Evolutionary conservation across 2,113 vertebrate species (phyloP).

Genomic region (Brachyhypopomus occidentalis): DNA sequence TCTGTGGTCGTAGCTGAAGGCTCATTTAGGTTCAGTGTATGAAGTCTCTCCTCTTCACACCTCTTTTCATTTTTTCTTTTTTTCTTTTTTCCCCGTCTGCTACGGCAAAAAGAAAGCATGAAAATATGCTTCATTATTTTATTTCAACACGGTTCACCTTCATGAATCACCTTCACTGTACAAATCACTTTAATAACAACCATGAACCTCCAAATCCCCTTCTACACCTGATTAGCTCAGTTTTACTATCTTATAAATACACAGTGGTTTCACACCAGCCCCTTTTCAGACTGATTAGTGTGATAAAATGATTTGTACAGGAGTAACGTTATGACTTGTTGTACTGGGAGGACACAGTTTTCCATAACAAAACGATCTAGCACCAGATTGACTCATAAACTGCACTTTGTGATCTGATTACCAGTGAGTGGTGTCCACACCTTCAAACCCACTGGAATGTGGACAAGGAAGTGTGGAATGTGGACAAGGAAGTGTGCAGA

Average conservation of each 20-base stretch:
- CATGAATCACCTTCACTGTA: not conserved
- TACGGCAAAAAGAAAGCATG: constrained; percentile 17
- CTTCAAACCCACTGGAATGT: not conserved
- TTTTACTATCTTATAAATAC: too few species aligned
- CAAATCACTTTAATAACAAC: not conserved
- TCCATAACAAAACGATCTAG: not conserved
- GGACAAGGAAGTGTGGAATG: not conserved
- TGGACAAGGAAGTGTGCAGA: not conserved
- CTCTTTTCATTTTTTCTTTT: constrained; percentile 38
- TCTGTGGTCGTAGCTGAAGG: constrained; percentile 1
- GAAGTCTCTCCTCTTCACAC: constrained; percentile 43
- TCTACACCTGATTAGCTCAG: not conserved
- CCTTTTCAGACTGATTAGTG: too few species aligned
- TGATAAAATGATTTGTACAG: too few species aligned
- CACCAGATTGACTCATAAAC: not conserved
- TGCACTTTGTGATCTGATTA: not conserved
- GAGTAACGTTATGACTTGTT: not conserved
- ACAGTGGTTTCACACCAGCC: too few species aligned
- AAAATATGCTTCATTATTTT: not conserved
- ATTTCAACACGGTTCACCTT: not conserved
- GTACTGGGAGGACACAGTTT: not conserved
- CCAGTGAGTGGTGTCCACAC: not conserved
- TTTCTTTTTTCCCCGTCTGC: constrained; percentile 45
- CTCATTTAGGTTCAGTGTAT: constrained; percentile 38
- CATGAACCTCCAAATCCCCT: not conserved